These are phyloP conservation scores for Corella eumyota DNA, from an alignment of 23 tunicate genomes.

Conservation along the genomic window DNA sequence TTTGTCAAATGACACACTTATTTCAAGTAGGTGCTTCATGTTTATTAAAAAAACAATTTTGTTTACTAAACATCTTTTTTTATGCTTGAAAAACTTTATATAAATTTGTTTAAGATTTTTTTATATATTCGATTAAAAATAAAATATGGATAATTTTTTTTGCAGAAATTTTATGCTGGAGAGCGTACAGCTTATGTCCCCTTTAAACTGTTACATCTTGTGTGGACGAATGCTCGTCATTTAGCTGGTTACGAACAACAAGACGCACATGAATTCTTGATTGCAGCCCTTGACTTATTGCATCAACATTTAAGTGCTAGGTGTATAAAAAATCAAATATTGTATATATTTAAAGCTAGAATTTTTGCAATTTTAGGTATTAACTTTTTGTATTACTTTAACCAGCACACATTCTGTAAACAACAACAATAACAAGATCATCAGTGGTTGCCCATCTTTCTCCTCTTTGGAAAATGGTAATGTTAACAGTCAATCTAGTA, in stretches of 20 bases:
- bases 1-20: constrained; percentile 79
- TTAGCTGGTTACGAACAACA: constrained; percentile 99
- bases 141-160: background rate
- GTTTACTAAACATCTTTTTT: background rate
- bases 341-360: too few relatives aligned
- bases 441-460: constrained; percentile 34
- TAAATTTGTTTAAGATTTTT: constrained; percentile 1
- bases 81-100: background rate
- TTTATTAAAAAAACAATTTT: too few relatives aligned
- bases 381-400: too few relatives aligned
- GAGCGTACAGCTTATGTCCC: constrained; percentile 68
- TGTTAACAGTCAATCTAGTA: background rate
- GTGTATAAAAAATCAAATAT: constrained; percentile 2
- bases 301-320: constrained; percentile 81
- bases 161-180: constrained; percentile 83
- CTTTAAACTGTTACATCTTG: constrained; percentile 63
- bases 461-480: constrained; percentile 22
- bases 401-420: constrained; percentile 4
- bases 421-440: constrained; percentile 24
- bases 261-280: constrained; percentile 96
- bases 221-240: constrained; percentile 91
- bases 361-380: too few relatives aligned
- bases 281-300: constrained; percentile 77
- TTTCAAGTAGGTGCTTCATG: constrained; percentile 71
- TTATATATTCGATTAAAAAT: background rate